These are phyloP conservation scores for Sarcophaga caerulescens DNA, from an alignment of 2,888 invertebrate genomes.

Conservation along the genomic window DNA sequence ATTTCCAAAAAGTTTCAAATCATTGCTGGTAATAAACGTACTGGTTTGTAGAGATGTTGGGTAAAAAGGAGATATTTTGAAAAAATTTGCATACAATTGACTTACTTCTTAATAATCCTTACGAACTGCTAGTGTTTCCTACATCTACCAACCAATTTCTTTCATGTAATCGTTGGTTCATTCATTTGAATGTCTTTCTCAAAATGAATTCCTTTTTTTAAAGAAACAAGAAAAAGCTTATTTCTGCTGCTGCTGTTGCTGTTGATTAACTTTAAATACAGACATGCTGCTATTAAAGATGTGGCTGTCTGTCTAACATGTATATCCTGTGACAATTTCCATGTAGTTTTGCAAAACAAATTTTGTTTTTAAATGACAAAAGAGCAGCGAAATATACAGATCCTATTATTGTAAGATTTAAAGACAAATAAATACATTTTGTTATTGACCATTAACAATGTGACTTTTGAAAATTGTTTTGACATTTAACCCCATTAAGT, in stretches of 20 bases:
- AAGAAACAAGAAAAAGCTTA: constrained; percentile 16
- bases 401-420: constrained; percentile 39
- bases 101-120: constrained; percentile 51
- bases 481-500: constrained; percentile 37
- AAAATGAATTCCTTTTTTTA: not conserved
- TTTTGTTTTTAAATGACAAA: constrained; percentile 24
- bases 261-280: constrained; percentile 59
- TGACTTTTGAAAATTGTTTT: constrained; percentile 27
- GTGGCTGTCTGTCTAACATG: constrained; percentile 26
- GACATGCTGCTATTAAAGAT: constrained; percentile 19
- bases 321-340: constrained; percentile 5
- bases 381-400: not conserved
- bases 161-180: constrained; percentile 2
- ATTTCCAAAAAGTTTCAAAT: not conserved
- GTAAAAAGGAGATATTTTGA: constrained; percentile 48
- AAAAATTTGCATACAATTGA: constrained; percentile 65
- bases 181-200: not conserved
- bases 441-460: constrained; percentile 10
- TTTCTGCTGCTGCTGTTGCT: not conserved
- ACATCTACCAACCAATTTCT: not conserved
- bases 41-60: constrained; percentile 4
- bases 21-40: not conserved
- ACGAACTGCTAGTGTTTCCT: constrained; percentile 40
- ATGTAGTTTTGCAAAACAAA: not conserved
- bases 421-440: not conserved